These are phyloP conservation scores for Dipodomys spectabilis DNA, from an alignment of 2,113 vertebrate genomes.

Conservation along the genomic window DNA sequence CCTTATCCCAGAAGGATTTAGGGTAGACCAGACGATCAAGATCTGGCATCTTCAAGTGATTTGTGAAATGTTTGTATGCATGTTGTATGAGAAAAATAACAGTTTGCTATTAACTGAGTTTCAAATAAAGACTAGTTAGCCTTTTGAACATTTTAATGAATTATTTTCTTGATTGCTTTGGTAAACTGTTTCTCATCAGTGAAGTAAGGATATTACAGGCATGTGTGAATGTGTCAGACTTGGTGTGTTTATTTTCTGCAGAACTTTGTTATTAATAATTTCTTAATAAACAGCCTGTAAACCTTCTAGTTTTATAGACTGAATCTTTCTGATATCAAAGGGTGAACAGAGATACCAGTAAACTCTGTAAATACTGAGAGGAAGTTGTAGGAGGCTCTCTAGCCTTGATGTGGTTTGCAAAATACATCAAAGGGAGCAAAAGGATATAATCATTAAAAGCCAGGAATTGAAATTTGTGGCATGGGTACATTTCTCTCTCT, in stretches of 20 bases:
- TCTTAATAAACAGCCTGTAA: slow-evolving; percentile 58
- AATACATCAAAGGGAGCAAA: slow-evolving; percentile 66
- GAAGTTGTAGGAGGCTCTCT: slow-evolving; percentile 15
- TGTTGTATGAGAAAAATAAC: background rate
- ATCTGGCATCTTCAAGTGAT: background rate
- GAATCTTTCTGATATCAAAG: slow-evolving; percentile 63
- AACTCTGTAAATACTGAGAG: slow-evolving; percentile 55
- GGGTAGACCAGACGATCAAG: slow-evolving; percentile 21
- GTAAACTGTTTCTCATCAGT: slow-evolving; percentile 46
- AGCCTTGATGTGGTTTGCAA: slow-evolving; percentile 65
- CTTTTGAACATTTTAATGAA: slow-evolving; percentile 65
- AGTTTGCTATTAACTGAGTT: slow-evolving; percentile 48
- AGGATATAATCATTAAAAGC: slow-evolving; percentile 22
- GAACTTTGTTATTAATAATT: slow-evolving; percentile 69
- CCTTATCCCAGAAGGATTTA: background rate
- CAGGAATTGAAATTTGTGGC: slow-evolving; percentile 4
- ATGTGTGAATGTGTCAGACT: slow-evolving; percentile 36
- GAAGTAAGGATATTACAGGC: slow-evolving; percentile 52
- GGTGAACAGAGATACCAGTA: slow-evolving; percentile 35
- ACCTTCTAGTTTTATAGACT: slow-evolving; percentile 35
- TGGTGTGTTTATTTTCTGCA: slow-evolving; percentile 56
- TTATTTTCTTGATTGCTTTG: slow-evolving; percentile 56
- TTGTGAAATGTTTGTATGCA: background rate
- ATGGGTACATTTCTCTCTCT: background rate
- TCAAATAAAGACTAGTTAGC: slow-evolving; percentile 60